Conservation (phyloP, 2,888 invertebrate species). For the Yponomeuta evonymella region DNA sequence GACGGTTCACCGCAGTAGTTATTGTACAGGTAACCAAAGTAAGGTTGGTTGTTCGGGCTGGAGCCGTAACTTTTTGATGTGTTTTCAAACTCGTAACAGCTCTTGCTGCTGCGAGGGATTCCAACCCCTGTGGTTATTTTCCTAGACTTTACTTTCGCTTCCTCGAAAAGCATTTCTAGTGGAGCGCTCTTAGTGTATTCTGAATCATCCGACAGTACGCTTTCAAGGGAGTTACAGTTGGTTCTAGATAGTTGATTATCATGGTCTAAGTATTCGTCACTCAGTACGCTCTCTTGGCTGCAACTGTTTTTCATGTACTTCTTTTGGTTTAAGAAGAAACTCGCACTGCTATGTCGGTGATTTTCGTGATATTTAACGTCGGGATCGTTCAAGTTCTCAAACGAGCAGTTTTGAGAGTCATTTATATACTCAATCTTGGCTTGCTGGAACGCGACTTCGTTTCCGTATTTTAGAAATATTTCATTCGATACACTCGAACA, state of each 20-base stretch:
- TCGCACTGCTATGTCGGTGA: constrained; percentile 83
- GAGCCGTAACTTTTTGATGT: constrained; percentile 79
- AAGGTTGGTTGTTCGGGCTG: constrained; percentile 76
- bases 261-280: constrained; percentile 79
- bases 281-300: constrained; percentile 87
- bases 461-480: constrained; percentile 68
- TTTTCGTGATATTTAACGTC: constrained; percentile 69
- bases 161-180: constrained; percentile 81
- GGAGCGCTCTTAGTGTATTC: constrained; percentile 87
- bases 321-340: constrained; percentile 85
- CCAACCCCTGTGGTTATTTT: constrained; percentile 42
- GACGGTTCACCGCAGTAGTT: constrained; percentile 49
- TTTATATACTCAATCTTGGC: constrained; percentile 64
- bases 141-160: constrained; percentile 58
- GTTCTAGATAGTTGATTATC: constrained; percentile 76
- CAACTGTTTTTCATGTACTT: constrained; percentile 77
- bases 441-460: constrained; percentile 68
- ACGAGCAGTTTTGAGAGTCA: constrained; percentile 67
- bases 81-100: constrained; percentile 71
- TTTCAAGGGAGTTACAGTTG: constrained; percentile 87
- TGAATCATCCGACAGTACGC: constrained; percentile 87
- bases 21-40: constrained; percentile 75
- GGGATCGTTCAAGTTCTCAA: constrained; percentile 59
- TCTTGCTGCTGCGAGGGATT: constrained; percentile 64
- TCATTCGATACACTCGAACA: constrained; percentile 71